These are phyloP conservation scores for Amazona guildingii DNA, from an alignment of 2,113 vertebrate species.

Conservation along the genomic window DNA sequence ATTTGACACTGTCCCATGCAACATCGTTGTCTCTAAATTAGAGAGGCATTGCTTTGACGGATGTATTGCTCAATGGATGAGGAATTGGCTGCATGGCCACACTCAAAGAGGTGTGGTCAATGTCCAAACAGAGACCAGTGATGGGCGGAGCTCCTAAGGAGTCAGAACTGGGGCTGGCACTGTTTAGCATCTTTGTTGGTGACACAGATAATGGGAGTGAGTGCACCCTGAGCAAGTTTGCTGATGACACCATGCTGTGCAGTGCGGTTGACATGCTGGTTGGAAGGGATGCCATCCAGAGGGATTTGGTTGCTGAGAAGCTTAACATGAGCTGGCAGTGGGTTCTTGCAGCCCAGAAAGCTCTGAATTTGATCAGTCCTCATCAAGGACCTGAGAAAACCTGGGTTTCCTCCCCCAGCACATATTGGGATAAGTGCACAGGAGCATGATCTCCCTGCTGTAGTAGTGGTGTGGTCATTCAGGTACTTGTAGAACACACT, in stretches of 20 bases:
- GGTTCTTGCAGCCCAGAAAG: background rate
- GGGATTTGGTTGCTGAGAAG: background rate
- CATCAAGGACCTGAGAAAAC: background rate
- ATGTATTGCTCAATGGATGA: background rate
- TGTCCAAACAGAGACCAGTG: background rate
- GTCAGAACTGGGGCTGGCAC: background rate
- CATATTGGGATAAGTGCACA: background rate
- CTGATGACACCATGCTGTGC: background rate
- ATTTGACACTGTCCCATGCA: background rate
- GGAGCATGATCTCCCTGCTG: background rate
- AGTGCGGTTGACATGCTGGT: background rate
- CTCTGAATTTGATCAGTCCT: background rate
- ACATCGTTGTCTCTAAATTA: background rate
- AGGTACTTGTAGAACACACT: background rate
- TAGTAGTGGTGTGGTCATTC: background rate
- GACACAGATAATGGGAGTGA: background rate
- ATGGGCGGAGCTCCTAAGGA: background rate
- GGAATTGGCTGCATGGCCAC: background rate
- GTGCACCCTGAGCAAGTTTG: background rate
- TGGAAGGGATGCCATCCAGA: background rate
- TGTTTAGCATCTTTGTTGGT: background rate
- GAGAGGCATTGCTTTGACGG: background rate
- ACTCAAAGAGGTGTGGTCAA: background rate
- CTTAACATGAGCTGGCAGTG: background rate
- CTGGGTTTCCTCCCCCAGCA: rapidly evolving